Evolutionary conservation across 2,888 invertebrate genomes (phyloP).

Genomic region (Campoplex nolae): DNA sequence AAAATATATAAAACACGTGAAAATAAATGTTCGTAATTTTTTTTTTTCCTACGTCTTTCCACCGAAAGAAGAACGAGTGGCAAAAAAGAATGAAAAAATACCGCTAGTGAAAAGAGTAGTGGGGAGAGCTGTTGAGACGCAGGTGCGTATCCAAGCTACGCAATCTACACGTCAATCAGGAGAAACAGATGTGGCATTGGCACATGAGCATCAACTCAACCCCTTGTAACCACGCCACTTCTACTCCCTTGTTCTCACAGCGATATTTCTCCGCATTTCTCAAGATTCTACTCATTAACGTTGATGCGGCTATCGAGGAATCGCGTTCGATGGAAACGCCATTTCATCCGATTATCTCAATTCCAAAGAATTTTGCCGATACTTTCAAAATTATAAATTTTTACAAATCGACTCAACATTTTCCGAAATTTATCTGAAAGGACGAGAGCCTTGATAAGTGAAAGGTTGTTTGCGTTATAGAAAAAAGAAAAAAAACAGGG

Average conservation of each 20-base stretch:
- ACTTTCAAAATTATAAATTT: not conserved
- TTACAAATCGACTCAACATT: not conserved
- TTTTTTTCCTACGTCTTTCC: slow-evolving; percentile 4
- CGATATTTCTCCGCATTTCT: slow-evolving; percentile 46
- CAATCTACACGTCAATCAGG: slow-evolving; percentile 82
- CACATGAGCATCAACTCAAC: slow-evolving; percentile 61
- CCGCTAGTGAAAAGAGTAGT: slow-evolving; percentile 51
- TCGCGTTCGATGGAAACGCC: not conserved
- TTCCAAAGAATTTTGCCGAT: slow-evolving; percentile 20
- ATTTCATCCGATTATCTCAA: slow-evolving; percentile 5
- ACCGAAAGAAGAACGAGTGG: slow-evolving; percentile 17
- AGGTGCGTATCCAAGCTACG: slow-evolving; percentile 79
- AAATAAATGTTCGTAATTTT: not conserved
- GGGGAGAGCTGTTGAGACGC: slow-evolving; percentile 72
- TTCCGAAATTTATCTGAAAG: not conserved
- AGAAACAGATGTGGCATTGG: slow-evolving; percentile 77
- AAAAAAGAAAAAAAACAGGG: not conserved
- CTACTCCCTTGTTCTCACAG: slow-evolving; percentile 15
- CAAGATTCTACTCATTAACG: slow-evolving; percentile 42
- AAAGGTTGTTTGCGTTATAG: not conserved
- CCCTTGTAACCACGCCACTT: slow-evolving; percentile 53
- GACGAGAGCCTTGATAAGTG: not conserved
- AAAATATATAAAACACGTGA: not conserved
- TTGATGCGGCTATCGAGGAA: slow-evolving; percentile 22
- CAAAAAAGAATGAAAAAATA: slow-evolving; percentile 9